These are phyloP conservation scores for Rhyacophila evoluta DNA, from an alignment of 2,888 invertebrate genomes.

Conservation along the genomic window DNA sequence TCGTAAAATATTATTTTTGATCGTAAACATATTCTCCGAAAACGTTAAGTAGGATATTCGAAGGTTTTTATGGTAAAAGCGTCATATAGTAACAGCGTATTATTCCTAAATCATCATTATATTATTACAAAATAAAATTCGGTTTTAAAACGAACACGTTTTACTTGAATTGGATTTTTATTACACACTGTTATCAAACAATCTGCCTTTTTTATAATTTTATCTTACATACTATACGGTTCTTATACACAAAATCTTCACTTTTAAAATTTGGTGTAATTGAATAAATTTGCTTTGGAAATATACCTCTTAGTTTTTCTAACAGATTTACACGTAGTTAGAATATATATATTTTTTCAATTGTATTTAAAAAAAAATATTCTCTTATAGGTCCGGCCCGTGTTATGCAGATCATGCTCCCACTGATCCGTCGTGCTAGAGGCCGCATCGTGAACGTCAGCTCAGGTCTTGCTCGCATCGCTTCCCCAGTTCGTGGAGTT, in stretches of 20 bases:
- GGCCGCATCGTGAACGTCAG: slow-evolving; percentile 86
- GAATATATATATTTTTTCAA: too few species aligned
- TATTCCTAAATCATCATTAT: not conserved
- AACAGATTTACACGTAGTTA: too few species aligned
- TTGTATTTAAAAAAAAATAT: too few species aligned
- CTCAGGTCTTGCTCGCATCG: slow-evolving; percentile 83
- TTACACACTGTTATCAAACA: too few species aligned
- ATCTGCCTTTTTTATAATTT: too few species aligned
- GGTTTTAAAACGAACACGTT: not conserved
- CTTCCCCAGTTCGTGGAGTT: slow-evolving; percentile 84
- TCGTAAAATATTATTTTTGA: slow-evolving; percentile 5
- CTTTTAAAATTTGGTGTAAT: too few species aligned
- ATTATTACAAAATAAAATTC: not conserved
- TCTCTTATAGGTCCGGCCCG: slow-evolving; percentile 80
- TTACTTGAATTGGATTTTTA: too few species aligned
- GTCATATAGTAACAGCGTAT: not conserved
- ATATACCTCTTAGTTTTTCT: too few species aligned
- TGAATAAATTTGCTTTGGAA: too few species aligned
- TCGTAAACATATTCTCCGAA: not conserved
- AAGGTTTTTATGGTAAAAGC: not conserved
- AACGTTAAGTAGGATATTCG: not conserved
- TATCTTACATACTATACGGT: too few species aligned
- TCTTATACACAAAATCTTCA: too few species aligned
- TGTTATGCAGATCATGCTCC: slow-evolving; percentile 83
- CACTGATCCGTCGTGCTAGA: slow-evolving; percentile 80